phyloP scores from a whole-genome alignment of 2,797 vertebrate species.

The Tamandua tetradactyla region DNA sequence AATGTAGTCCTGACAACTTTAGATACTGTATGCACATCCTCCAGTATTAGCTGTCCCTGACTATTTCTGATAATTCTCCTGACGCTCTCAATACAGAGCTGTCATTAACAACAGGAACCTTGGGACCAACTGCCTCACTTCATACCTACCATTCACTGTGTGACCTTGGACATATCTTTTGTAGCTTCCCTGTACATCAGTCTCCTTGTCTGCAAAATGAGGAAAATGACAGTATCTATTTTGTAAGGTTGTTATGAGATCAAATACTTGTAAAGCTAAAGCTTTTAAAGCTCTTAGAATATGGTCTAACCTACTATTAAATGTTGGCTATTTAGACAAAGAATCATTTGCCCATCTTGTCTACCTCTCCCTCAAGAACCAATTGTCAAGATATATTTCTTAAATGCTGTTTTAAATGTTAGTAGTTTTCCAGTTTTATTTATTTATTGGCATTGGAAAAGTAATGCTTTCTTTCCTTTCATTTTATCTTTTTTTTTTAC shows the following conservation, averaged over 20 bases:
- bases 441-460: conserved; percentile 34
- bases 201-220: conserved; percentile 45
- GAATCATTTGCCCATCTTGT: background rate
- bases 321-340: background rate
- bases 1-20: background rate
- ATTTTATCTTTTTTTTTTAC: conserved; percentile 12
- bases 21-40: background rate
- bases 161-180: background rate
- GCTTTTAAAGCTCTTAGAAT: conserved; percentile 1
- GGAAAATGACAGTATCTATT: conserved; percentile 3
- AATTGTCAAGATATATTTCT: background rate
- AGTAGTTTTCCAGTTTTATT: conserved; percentile 18
- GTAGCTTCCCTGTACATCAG: background rate
- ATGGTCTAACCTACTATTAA: background rate
- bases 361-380: background rate
- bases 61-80: background rate
- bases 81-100: background rate
- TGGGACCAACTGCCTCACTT: background rate
- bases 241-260: conserved; percentile 17
- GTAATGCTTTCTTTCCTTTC: background rate
- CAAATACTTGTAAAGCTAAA: conserved; percentile 3
- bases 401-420: conserved; percentile 35
- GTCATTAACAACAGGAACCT: background rate
- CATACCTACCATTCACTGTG: background rate
- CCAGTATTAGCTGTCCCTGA: background rate